Percentiles rank a stretch among this genome's conserved stretches.
Conservation (phyloP, 2,113 vertebrate species). For the Salminus brasiliensis region DNA sequence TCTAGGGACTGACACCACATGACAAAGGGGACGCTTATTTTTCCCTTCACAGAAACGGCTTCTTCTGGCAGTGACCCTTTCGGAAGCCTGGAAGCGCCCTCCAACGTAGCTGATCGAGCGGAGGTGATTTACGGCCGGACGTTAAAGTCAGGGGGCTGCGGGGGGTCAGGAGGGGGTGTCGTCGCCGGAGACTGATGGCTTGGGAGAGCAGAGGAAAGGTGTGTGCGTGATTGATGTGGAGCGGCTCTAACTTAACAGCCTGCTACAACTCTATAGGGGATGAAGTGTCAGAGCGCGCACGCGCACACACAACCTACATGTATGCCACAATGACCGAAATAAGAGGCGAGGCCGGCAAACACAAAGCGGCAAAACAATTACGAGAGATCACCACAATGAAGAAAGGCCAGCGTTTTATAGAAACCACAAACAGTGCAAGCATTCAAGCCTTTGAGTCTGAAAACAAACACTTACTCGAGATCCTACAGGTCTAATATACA, state of each 20-base stretch:
- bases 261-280: slow-evolving; percentile 44
- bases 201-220: slow-evolving; percentile 13
- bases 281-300: slow-evolving; percentile 37
- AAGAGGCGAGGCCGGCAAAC: not conserved
- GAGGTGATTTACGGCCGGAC: slow-evolving; percentile 33
- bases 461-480: not conserved
- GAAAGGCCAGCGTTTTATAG: not conserved
- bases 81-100: slow-evolving; percentile 24
- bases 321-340: slow-evolving; percentile 6
- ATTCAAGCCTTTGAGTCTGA: not conserved
- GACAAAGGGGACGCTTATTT: slow-evolving; percentile 17
- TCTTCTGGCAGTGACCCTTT: slow-evolving; percentile 45
- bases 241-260: slow-evolving; percentile 42
- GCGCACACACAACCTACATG: not conserved
- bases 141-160: slow-evolving; percentile 29
- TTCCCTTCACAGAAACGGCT: slow-evolving; percentile 9
- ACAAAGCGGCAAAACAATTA: not conserved
- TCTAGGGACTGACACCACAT: slow-evolving; percentile 14
- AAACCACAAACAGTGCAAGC: not conserved
- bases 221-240: slow-evolving; percentile 42
- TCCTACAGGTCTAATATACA: not conserved
- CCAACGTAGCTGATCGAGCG: not conserved
- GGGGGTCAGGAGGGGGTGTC: slow-evolving; percentile 27
- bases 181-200: slow-evolving; percentile 39
- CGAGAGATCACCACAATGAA: not conserved